phyloP scores from a whole-genome alignment of 2,888 invertebrate species.

The Trypoxylon attenuatum region DNA sequence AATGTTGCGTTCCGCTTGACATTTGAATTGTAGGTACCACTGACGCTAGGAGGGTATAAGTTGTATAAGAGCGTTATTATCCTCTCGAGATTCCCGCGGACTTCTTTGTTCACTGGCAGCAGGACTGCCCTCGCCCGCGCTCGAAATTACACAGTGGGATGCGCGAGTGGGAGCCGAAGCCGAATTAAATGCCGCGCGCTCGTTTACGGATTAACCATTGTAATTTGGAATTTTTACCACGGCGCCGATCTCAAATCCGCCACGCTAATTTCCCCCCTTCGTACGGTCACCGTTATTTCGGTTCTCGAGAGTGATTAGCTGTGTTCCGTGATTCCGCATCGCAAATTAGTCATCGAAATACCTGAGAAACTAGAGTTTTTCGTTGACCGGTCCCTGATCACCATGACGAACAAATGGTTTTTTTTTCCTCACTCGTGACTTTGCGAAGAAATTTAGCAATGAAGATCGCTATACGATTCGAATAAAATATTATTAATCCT shows the following conservation, averaged over 20 bases:
- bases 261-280: constrained; percentile 40
- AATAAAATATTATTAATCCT: no score
- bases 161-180: constrained; percentile 17
- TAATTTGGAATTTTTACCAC: constrained; percentile 43
- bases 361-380: no score
- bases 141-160: constrained; percentile 42
- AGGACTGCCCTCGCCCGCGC: constrained; percentile 15
- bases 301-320: constrained; percentile 40
- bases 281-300: constrained; percentile 47
- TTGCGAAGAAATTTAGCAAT: no score
- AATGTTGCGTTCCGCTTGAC: background rate
- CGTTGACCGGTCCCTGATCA: no score
- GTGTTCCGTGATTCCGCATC: constrained; percentile 20
- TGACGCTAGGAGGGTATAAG: background rate
- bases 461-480: no score
- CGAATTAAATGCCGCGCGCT: constrained; percentile 43
- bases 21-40: background rate
- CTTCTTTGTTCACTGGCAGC: constrained; percentile 18
- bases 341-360: constrained; percentile 31
- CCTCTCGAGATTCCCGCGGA: constrained; percentile 10
- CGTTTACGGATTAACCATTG: constrained; percentile 45
- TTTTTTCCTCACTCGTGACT: no score
- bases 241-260: constrained; percentile 34
- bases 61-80: constrained; percentile 1
- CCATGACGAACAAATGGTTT: no score